phyloP scores from a whole-genome alignment of 2,888 invertebrate species.

The Incurvaria masculella region DNA sequence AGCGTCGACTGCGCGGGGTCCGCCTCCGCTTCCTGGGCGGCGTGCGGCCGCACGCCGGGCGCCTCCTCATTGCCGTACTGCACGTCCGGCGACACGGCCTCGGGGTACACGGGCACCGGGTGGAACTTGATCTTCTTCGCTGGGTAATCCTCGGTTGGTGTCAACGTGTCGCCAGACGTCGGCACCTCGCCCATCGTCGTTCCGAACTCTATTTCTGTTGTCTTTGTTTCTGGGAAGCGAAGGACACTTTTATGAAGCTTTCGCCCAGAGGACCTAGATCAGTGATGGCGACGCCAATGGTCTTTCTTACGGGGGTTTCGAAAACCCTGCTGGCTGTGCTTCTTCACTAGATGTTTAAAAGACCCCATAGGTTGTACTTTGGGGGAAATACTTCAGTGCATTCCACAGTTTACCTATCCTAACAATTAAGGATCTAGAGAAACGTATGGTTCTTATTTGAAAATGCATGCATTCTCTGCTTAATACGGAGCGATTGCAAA shows the following conservation, averaged over 20 bases:
- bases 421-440: too few relatives aligned
- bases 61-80: conserved; percentile 51
- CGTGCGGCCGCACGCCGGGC: conserved; percentile 32
- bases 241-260: not conserved
- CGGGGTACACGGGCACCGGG: conserved; percentile 37
- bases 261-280: too few relatives aligned
- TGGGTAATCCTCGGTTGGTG: conserved; percentile 23
- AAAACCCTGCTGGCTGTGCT: too few relatives aligned
- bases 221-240: conserved; percentile 33
- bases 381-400: too few relatives aligned
- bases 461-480: too few relatives aligned
- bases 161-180: conserved; percentile 24
- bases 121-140: conserved; percentile 20
- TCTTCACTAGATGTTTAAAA: too few relatives aligned
- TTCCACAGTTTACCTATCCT: too few relatives aligned
- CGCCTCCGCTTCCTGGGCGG: conserved; percentile 23
- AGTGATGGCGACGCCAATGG: too few relatives aligned
- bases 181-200: conserved; percentile 25
- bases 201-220: conserved; percentile 50
- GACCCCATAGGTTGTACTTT: too few relatives aligned
- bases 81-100: conserved; percentile 45
- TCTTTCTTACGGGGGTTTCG: too few relatives aligned
- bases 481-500: too few relatives aligned
- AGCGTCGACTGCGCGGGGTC: conserved; percentile 32
- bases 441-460: too few relatives aligned